Evolutionary conservation across 2,113 vertebrate species (phyloP).

Genomic region (Numida meleagris): DNA sequence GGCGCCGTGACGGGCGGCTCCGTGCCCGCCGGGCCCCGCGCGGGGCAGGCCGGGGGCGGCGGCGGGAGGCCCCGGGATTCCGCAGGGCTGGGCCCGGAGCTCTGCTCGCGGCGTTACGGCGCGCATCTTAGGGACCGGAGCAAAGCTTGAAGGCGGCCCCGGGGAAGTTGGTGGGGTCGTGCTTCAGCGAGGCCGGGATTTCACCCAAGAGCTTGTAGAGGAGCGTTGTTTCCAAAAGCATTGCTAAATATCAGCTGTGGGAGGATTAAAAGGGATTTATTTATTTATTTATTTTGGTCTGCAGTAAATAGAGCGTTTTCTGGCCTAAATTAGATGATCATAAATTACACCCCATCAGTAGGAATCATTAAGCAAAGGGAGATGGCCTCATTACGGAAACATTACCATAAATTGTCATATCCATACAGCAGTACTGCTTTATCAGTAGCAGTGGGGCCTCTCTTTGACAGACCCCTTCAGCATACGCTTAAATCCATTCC

Average conservation of each 20-base stretch:
- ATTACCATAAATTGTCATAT: not conserved
- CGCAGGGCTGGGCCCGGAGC: not conserved
- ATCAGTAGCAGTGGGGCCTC: not conserved
- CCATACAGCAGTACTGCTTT: not conserved
- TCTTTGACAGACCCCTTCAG: not conserved
- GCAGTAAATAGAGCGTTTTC: not conserved
- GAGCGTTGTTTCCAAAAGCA: fast-evolving
- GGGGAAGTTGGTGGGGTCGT: not conserved
- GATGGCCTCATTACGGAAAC: not conserved
- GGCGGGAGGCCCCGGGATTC: too few species aligned
- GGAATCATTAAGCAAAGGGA: not conserved
- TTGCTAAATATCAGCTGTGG: not conserved
- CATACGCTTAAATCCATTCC: not conserved
- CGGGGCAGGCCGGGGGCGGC: conserved; percentile 45
- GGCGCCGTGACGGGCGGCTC: too few species aligned
- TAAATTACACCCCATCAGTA: not conserved
- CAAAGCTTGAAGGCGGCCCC: fast-evolving
- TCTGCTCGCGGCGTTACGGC: fast-evolving
- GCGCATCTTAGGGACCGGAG: fast-evolving
- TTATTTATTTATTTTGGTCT: not conserved
- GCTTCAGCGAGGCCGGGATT: not conserved
- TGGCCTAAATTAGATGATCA: not conserved
- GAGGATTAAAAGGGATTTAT: not conserved
- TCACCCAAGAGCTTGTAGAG: not conserved
- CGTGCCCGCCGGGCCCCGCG: conserved; percentile 9